These are phyloP conservation scores for Aethes cnicana DNA, from an alignment of 2,888 invertebrate species.

Conservation along the genomic window DNA sequence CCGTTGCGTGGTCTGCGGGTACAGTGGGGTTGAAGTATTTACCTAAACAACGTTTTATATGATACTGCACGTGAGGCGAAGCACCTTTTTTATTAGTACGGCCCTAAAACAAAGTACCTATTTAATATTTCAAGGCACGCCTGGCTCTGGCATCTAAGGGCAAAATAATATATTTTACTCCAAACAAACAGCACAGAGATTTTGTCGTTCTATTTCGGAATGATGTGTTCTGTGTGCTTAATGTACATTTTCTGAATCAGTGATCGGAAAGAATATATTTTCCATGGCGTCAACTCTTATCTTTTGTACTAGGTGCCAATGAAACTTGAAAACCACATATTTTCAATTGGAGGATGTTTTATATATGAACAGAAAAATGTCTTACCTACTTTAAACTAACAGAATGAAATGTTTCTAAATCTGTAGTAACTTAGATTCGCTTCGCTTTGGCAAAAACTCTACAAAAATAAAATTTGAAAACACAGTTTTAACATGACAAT, in stretches of 20 bases:
- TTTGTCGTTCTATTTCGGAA: too few relatives aligned
- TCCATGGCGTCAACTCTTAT: too few relatives aligned
- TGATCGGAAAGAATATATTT: constrained; percentile 1
- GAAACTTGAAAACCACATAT: too few relatives aligned
- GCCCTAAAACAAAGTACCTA: constrained; percentile 24
- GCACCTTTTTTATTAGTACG: constrained; percentile 22
- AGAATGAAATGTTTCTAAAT: too few relatives aligned
- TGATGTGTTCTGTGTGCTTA: too few relatives aligned
- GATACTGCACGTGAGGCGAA: constrained; percentile 11
- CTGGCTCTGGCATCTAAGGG: constrained; percentile 1
- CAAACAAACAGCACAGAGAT: background rate
- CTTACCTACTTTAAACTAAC: background rate
- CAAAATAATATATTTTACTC: background rate
- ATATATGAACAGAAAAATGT: too few relatives aligned
- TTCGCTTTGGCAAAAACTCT: too few relatives aligned
- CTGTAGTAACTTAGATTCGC: too few relatives aligned
- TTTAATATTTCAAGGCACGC: constrained; percentile 26
- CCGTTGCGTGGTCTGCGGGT: constrained; percentile 5
- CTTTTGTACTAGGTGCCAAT: too few relatives aligned
- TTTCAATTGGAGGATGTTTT: too few relatives aligned
- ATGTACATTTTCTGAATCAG: background rate
- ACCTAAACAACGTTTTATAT: constrained; percentile 24
- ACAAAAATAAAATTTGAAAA: background rate
- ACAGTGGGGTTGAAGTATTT: constrained; percentile 11
- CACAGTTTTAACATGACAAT: constrained; percentile 1